Evolutionary conservation across 2,113 vertebrate genomes (phyloP).

Genomic region (Lonchura striata): DNA sequence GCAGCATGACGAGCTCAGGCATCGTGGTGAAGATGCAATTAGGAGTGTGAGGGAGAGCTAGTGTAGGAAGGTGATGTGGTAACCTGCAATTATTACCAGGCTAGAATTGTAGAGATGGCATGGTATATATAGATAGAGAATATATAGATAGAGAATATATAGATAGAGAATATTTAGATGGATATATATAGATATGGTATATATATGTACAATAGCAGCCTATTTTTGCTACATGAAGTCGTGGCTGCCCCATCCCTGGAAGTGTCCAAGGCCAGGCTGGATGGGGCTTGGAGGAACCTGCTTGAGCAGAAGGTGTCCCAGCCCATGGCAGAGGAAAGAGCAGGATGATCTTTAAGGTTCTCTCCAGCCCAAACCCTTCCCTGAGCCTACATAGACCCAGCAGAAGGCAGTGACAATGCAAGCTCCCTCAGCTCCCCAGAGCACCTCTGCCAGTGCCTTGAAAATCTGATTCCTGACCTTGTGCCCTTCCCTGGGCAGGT

Average conservation of each 20-base stretch:
- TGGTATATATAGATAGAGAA: not conserved
- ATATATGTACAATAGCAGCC: not conserved
- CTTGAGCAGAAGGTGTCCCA: not conserved
- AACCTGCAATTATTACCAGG: not conserved
- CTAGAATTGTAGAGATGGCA: not conserved
- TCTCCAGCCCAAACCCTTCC: not conserved
- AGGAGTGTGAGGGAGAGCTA: not conserved
- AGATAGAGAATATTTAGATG: not conserved
- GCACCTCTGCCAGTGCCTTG: not conserved
- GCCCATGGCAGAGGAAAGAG: not conserved
- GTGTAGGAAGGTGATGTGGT: not conserved
- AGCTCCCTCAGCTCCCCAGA: not conserved
- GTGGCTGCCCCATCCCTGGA: not conserved
- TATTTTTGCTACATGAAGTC: accelerated
- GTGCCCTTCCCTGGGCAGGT: not conserved
- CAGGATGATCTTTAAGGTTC: not conserved
- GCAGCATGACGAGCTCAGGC: not conserved
- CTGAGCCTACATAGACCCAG: accelerated
- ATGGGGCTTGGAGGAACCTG: not conserved
- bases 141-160: not conserved
- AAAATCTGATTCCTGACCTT: not conserved
- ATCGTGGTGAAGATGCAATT: not conserved
- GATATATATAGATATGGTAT: not conserved
- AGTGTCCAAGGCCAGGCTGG: not conserved
- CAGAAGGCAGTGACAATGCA: not conserved